Evolutionary conservation across 1,140 invertebrate genomes (phyloP).

Genomic region (Grapholita molesta): DNA sequence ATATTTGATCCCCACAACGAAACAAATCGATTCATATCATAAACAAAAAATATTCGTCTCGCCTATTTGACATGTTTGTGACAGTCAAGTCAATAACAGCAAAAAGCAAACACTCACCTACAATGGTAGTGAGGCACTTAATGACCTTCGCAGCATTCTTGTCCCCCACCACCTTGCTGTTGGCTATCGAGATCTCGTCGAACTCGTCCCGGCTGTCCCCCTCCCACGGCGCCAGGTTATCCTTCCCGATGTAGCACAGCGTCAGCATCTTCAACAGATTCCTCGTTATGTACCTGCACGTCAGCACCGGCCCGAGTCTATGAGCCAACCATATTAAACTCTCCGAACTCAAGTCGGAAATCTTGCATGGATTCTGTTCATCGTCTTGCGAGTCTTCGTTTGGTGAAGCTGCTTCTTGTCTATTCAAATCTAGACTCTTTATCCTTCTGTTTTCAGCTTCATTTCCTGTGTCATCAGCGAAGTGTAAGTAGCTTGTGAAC

Average conservation of each 20-base stretch:
- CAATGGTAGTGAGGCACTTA: slow-evolving; percentile 92
- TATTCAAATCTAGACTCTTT: slow-evolving; percentile 40
- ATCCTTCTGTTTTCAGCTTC: slow-evolving; percentile 29
- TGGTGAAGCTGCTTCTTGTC: slow-evolving; percentile 2
- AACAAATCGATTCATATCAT: no score
- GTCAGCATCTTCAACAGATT: slow-evolving; percentile 96
- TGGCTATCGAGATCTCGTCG: slow-evolving; percentile 79
- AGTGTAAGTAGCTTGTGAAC: slow-evolving; percentile 72
- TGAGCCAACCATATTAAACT: slow-evolving; percentile 95
- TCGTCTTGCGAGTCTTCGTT: slow-evolving; percentile 28
- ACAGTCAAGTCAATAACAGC: no score
- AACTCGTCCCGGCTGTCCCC: slow-evolving; percentile 66
- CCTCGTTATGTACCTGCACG: slow-evolving; percentile 92
- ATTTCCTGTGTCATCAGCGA: slow-evolving; percentile 68
- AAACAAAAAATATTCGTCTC: no score
- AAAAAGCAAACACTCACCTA: no score
- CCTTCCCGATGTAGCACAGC: slow-evolving; percentile 93
- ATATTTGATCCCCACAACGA: no score
- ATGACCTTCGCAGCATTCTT: slow-evolving; percentile 89
- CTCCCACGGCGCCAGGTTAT: slow-evolving; percentile 83
- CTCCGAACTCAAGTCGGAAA: slow-evolving; percentile 94
- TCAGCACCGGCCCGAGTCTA: slow-evolving; percentile 95
- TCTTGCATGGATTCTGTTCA: slow-evolving; percentile 79
- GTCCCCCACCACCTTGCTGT: slow-evolving; percentile 86
- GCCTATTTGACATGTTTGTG: no score